Percentiles rank a stretch among this genome's conserved stretches.
phyloP scores from a whole-genome alignment of 2,888 invertebrate genomes.

The Scotopteryx bipunctaria region DNA sequence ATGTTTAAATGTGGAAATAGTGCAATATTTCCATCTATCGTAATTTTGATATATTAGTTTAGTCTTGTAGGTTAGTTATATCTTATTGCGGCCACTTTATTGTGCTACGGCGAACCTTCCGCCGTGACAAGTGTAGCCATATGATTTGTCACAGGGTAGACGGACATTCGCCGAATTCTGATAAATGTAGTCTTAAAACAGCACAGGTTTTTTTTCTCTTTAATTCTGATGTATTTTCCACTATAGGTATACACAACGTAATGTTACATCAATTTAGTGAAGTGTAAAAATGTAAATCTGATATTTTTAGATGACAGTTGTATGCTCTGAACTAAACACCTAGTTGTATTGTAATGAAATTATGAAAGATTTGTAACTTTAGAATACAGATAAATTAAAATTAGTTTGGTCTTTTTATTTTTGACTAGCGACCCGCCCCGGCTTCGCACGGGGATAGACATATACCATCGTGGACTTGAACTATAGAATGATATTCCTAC shows the following conservation, averaged over 20 bases:
- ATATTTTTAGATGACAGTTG: conserved; percentile 73
- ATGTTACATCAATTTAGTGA: conserved; percentile 42
- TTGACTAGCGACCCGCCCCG: conserved; percentile 5
- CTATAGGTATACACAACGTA: conserved; percentile 2
- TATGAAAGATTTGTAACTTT: conserved; percentile 81
- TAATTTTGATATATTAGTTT: conserved; percentile 20
- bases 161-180: too few relatives aligned
- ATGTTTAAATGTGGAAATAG: conserved; percentile 38
- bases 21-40: conserved; percentile 40
- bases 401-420: conserved; percentile 36
- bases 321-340: conserved; percentile 63
- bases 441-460: too few relatives aligned
- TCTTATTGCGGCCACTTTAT: too few relatives aligned
- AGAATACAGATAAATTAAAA: conserved; percentile 75
- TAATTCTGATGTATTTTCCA: conserved; percentile 4
- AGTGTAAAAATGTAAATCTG: conserved; percentile 78
- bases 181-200: conserved; percentile 8
- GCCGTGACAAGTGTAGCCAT: too few relatives aligned
- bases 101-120: too few relatives aligned
- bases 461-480: too few relatives aligned
- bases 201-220: conserved; percentile 7
- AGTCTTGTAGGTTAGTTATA: conserved; percentile 17
- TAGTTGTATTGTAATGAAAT: conserved; percentile 71
- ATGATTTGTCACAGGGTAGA: too few relatives aligned
- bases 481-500: too few relatives aligned